Evolutionary conservation across 2,888 invertebrate species (phyloP).

Genomic region (Hypselothyrea guttata): DNA sequence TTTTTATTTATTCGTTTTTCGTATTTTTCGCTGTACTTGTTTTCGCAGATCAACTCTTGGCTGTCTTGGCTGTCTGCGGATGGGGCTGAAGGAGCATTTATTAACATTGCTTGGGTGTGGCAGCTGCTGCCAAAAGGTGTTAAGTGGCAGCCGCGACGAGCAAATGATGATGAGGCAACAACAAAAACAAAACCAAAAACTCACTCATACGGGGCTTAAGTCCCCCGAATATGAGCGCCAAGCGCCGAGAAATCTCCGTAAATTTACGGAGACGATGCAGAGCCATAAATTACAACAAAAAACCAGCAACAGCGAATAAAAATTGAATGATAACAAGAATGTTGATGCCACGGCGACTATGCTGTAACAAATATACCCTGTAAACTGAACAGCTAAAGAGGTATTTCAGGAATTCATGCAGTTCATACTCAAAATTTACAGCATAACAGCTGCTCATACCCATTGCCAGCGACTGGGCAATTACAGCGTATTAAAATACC

Average conservation of each 20-base stretch:
- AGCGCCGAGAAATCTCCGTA: slow-evolving; percentile 53
- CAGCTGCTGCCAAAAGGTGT: slow-evolving; percentile 68
- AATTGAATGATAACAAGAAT: slow-evolving; percentile 20
- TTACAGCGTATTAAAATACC: slow-evolving; percentile 36
- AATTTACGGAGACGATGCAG: slow-evolving; percentile 37
- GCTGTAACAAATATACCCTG: slow-evolving; percentile 18
- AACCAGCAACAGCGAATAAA: no score
- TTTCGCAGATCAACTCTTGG: slow-evolving; percentile 58
- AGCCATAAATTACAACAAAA: slow-evolving; percentile 52
- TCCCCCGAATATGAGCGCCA: slow-evolving; percentile 36
- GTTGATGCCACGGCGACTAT: background rate
- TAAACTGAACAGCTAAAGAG: no score
- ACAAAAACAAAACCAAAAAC: no score
- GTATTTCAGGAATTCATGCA: no score
- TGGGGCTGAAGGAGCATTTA: no score
- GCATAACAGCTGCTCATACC: background rate
- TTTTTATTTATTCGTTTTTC: no score
- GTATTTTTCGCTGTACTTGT: background rate
- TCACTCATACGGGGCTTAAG: slow-evolving; percentile 47
- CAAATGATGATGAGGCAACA: slow-evolving; percentile 71
- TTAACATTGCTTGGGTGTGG: slow-evolving; percentile 68
- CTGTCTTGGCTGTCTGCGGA: background rate
- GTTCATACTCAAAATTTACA: no score
- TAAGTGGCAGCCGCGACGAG: slow-evolving; percentile 53
- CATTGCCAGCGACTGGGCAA: background rate